phyloP scores from a whole-genome alignment of 2,113 vertebrate species.

The Tragelaphus imberbis region DNA sequence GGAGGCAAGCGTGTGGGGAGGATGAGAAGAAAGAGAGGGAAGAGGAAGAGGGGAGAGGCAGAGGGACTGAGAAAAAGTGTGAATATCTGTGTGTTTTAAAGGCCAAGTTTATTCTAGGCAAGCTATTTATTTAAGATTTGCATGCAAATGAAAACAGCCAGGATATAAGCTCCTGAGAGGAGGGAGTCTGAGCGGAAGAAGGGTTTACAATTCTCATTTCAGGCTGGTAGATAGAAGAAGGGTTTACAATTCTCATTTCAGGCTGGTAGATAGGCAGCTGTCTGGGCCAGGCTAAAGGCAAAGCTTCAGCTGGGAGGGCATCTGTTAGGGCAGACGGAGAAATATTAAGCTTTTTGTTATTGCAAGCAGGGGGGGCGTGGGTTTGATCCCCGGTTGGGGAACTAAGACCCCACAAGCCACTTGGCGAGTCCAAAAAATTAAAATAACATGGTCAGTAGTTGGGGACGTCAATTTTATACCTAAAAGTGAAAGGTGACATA shows the following conservation, averaged over 20 bases:
- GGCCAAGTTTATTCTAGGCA: conserved; percentile 27
- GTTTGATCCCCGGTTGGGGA: background rate
- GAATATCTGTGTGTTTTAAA: conserved; percentile 6
- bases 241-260: background rate
- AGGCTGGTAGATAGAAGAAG: background rate
- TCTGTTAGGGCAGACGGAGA: background rate
- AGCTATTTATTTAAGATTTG: conserved; percentile 32
- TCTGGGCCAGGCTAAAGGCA: background rate
- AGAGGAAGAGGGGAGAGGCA: background rate
- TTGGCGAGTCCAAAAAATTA: background rate
- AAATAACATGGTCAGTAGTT: background rate
- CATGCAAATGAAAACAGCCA: conserved; percentile 7
- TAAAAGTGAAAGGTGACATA: background rate
- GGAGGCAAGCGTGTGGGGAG: background rate
- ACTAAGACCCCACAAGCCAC: background rate
- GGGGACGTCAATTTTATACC: background rate
- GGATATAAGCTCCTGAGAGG: background rate
- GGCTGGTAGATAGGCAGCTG: background rate
- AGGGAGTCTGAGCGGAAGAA: background rate
- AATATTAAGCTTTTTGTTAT: background rate
- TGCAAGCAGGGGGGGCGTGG: background rate
- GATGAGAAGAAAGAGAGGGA: background rate
- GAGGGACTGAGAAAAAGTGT: background rate
- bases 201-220: background rate
- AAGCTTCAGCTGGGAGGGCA: background rate